These are phyloP conservation scores for Fulmarus glacialis DNA, from an alignment of 2,113 vertebrate genomes.

Conservation along the genomic window DNA sequence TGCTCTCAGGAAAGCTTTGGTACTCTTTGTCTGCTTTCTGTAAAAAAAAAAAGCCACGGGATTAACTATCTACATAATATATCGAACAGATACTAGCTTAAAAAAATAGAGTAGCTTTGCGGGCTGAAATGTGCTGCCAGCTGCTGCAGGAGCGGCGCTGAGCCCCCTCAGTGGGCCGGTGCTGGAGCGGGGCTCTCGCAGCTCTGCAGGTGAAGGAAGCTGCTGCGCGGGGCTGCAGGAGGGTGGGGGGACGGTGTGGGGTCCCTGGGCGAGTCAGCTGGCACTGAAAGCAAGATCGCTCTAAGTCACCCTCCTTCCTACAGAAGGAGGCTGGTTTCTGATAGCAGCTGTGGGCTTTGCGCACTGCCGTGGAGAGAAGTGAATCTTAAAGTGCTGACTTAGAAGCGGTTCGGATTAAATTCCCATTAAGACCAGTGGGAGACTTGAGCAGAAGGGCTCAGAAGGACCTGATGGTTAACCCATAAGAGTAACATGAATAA, in stretches of 20 bases:
- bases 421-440: background rate
- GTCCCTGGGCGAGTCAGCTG: fast-evolving
- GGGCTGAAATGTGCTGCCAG: background rate
- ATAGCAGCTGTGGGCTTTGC: background rate
- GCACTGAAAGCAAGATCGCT: background rate
- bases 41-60: background rate
- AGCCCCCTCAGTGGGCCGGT: background rate
- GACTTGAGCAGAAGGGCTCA: background rate
- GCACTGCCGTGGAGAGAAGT: background rate
- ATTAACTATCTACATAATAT: fast-evolving
- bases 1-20: background rate
- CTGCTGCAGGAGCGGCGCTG: background rate
- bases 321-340: background rate
- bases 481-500: background rate
- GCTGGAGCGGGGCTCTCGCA: background rate
- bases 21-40: background rate
- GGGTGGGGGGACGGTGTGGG: background rate
- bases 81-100: background rate
- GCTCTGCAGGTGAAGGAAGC: background rate
- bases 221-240: too few relatives aligned
- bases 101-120: background rate
- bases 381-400: background rate
- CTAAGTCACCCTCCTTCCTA: background rate
- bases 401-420: background rate
- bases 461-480: background rate